These are phyloP conservation scores for Gila orcuttii DNA, from an alignment of 2,113 vertebrate genomes.

Conservation along the genomic window DNA sequence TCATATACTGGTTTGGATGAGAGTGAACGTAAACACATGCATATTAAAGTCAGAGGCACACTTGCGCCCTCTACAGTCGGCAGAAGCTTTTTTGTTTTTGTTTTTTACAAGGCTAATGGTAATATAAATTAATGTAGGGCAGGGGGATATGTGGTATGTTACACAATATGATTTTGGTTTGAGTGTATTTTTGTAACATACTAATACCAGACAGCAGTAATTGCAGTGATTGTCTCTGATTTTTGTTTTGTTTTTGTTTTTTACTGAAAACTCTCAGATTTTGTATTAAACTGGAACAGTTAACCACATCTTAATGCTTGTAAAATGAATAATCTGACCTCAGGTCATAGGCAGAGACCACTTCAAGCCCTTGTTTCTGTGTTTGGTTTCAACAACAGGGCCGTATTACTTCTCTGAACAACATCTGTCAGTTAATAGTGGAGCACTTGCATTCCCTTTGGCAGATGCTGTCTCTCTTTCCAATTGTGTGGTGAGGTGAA, in stretches of 20 bases:
- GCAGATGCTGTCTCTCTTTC: background rate
- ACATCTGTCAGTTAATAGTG: slow-evolving; percentile 31
- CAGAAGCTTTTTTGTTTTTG: background rate
- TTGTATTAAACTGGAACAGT: slow-evolving; percentile 9
- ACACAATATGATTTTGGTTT: slow-evolving; percentile 10
- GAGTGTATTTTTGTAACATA: background rate
- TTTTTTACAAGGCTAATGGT: background rate
- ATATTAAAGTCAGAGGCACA: background rate
- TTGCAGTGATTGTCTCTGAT: background rate
- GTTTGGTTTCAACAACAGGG: slow-evolving; percentile 5
- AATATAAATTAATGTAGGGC: background rate
- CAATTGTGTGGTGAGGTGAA: background rate
- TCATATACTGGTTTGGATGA: slow-evolving; percentile 11
- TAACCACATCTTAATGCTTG: slow-evolving; percentile 9
- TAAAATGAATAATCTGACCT: background rate
- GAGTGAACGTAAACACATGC: background rate
- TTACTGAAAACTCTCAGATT: background rate
- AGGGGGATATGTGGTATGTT: background rate
- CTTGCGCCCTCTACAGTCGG: slow-evolving; percentile 45
- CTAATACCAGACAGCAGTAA: background rate
- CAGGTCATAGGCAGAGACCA: slow-evolving; percentile 15
- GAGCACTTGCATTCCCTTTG: background rate
- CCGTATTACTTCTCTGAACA: slow-evolving; percentile 33
- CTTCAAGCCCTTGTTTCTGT: background rate
- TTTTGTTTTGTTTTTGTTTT: background rate